A percentile compares a stretch with the other conserved stretches of the same genome.
Evolutionary conservation across 2,797 vertebrate genomes (phyloP).

Genomic region (Chromobotia macracanthus): DNA sequence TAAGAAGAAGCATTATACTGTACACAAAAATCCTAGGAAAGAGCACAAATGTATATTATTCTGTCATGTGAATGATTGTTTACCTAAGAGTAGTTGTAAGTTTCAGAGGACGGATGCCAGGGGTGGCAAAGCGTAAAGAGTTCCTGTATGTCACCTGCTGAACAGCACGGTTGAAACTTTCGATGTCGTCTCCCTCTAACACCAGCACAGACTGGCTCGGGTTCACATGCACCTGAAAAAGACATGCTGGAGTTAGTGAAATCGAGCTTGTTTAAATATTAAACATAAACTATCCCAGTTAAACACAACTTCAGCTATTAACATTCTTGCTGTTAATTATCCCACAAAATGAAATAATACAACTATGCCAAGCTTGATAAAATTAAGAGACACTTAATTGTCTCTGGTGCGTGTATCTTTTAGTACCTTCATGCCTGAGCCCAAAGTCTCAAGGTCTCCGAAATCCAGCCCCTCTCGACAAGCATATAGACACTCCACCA

Average conservation of each 20-base stretch:
- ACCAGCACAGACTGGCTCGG: conserved; percentile 96
- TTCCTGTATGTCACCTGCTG: conserved; percentile 99
- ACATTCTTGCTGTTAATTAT: neutral
- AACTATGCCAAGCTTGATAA: too few relatives aligned
- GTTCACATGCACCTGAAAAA: conserved; percentile 92
- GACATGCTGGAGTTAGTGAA: neutral
- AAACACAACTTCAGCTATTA: neutral
- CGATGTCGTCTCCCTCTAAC: conserved; percentile 95
- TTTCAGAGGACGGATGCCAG: conserved; percentile 91
- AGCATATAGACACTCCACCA: conserved; percentile 97
- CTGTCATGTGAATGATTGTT: neutral
- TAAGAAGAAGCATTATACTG: too few relatives aligned
- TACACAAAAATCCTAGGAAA: too few relatives aligned
- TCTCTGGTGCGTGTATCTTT: too few relatives aligned
- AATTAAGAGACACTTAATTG: too few relatives aligned
- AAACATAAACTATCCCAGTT: neutral
- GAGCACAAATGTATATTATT: too few relatives aligned
- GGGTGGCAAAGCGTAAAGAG: conserved; percentile 94
- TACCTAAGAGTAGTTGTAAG: conserved; percentile 93
- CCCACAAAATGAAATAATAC: neutral
- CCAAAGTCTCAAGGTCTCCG: conserved; percentile 96
- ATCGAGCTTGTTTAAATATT: neutral
- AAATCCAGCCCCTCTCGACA: conserved; percentile 98
- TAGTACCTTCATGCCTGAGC: conserved; percentile 97
- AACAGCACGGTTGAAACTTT: conserved; percentile 95